Evolutionary conservation across 2,888 invertebrate genomes (phyloP).

Genomic region (Eristalis pertinax): DNA sequence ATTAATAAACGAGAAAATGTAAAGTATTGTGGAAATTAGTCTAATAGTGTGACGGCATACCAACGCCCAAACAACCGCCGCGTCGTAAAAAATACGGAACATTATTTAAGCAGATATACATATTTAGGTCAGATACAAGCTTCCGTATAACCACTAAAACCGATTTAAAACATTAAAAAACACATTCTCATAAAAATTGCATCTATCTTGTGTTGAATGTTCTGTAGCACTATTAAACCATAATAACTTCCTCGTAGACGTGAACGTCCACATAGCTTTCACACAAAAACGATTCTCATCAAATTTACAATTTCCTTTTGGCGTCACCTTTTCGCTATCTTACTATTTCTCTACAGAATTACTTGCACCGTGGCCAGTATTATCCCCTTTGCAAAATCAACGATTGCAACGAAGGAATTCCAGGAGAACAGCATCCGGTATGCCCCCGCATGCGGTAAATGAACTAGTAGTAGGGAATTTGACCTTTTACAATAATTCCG

Average conservation of each 20-base stretch:
- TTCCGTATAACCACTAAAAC: constrained; percentile 5
- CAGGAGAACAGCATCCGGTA: not conserved
- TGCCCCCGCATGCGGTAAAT: not conserved
- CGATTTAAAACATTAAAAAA: not conserved
- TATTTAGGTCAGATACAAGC: not conserved
- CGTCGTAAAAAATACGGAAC: no score
- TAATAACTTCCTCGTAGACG: constrained; percentile 27
- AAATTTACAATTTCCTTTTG: constrained; percentile 48
- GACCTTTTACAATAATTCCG: constrained; percentile 26
- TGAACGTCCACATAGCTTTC: constrained; percentile 5
- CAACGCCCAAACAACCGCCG: no score
- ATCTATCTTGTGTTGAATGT: not conserved
- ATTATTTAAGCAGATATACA: no score
- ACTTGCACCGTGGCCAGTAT: constrained; percentile 17
- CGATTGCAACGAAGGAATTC: constrained; percentile 16
- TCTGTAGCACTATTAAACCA: not conserved
- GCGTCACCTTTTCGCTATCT: constrained; percentile 11
- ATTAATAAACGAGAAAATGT: no score
- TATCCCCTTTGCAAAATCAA: constrained; percentile 10
- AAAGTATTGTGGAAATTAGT: no score
- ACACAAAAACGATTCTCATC: constrained; percentile 37
- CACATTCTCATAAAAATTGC: not conserved
- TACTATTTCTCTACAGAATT: not conserved
- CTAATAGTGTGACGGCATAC: no score
- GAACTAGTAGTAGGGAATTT: constrained; percentile 6